Evolutionary conservation across 2,888 invertebrate species (phyloP).

Genomic region (Oligia fasciuncula): DNA sequence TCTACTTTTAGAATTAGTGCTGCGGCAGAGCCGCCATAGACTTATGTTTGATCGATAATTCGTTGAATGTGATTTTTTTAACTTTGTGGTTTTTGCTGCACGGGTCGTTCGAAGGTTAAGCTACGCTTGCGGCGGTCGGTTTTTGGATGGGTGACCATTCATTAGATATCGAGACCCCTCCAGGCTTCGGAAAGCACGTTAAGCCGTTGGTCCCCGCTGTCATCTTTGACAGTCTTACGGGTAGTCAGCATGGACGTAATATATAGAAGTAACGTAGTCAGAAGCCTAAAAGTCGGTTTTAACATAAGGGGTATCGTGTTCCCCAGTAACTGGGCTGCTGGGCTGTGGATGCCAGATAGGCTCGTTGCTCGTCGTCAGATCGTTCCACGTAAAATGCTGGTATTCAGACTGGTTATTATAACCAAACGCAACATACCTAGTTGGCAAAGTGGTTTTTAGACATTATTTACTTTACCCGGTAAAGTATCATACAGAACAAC

Average conservation of each 20-base stretch:
- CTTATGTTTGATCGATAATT: constrained; percentile 24
- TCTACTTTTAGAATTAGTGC: constrained; percentile 57
- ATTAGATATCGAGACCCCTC: neutral
- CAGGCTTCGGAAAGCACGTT: no score
- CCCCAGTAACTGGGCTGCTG: neutral
- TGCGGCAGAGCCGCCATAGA: constrained; percentile 9
- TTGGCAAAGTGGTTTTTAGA: no score
- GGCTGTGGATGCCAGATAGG: neutral
- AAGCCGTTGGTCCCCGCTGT: neutral
- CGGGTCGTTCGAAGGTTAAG: neutral
- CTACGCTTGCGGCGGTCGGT: neutral
- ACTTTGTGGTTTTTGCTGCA: neutral
- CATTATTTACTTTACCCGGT: no score
- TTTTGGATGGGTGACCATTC: neutral
- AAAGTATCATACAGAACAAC: no score
- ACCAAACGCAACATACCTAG: neutral
- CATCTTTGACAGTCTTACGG: neutral
- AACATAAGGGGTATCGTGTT: neutral
- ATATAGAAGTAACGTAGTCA: no score
- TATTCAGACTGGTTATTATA: neutral
- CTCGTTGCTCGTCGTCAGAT: neutral
- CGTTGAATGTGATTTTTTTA: neutral
- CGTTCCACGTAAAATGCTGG: neutral
- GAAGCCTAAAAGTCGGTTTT: neutral
- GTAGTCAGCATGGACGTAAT: no score